Percentiles rank a stretch among this genome's conserved stretches.
Conservation (phyloP, 1,140 invertebrate genomes). For the Diorhabda carinulata region DNA sequence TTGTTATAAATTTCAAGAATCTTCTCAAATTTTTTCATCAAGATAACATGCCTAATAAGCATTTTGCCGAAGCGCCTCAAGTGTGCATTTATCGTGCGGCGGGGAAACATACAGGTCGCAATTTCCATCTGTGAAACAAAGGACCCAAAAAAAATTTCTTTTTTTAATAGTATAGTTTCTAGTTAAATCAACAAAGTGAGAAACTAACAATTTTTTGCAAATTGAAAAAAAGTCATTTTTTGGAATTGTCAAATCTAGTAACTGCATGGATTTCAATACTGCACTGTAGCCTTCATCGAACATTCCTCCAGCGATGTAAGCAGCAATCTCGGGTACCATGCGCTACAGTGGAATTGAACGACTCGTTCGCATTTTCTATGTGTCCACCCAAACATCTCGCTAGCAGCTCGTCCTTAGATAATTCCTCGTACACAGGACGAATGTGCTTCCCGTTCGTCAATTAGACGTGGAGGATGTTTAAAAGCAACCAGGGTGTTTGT, state of each 20-base stretch:
- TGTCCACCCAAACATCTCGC: neutral
- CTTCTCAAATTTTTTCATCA: too few relatives aligned
- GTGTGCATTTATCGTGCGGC: too few relatives aligned
- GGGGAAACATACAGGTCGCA: too few relatives aligned
- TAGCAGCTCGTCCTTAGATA: neutral
- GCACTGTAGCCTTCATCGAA: neutral
- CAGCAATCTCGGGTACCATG: neutral
- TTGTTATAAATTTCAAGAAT: too few relatives aligned
- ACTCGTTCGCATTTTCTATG: neutral
- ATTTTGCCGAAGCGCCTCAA: too few relatives aligned
- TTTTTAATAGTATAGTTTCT: too few relatives aligned
- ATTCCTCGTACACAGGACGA: neutral
- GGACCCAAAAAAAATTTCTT: too few relatives aligned
- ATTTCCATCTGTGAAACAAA: too few relatives aligned
- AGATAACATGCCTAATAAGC: too few relatives aligned
- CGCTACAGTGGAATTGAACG: neutral
- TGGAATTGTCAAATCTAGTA: neutral
- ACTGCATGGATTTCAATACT: neutral
- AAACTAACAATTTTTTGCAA: too few relatives aligned
- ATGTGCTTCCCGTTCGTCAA: slow-evolving; percentile 8
- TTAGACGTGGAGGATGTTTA: neutral
- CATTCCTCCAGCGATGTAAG: neutral
- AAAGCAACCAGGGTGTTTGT: neutral
- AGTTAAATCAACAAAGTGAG: too few relatives aligned
- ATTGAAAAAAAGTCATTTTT: too few relatives aligned